Base-by-base conservation (phyloP, 2,113 vertebrate genomes). In the Chrysemys picta region DNA sequence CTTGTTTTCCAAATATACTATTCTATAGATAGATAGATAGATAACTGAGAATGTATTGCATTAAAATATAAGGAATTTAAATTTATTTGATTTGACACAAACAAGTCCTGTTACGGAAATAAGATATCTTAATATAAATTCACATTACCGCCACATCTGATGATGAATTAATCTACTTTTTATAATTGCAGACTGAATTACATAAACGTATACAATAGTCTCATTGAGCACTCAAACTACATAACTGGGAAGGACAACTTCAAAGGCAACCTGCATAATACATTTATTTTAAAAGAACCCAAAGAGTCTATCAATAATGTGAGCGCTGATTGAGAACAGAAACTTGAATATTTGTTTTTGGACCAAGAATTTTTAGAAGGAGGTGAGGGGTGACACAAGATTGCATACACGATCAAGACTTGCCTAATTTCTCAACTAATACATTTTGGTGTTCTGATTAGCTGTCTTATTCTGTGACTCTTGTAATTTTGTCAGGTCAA, bases 401-500 rank as follows among this genome's bases (percentile, higher is more conserved):
- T 93, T 21, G 1, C 2, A 1, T 95, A 93, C 2, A 16, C 95
- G 96, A 96, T 94, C 91, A 94, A 94, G 62, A 49, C 87, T 95
- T 97, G 97, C 85, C 4, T 49, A 86, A 93, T 97, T 98, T 97
- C 89, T 84, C 87, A 97, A 97, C 98, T 98, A 98, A 98, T 99
- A 98, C 98, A 98, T 99, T 98, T 98, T 98, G 98, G 98, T 99
- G 98, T 98, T 98, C 98, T 98, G 98, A 98, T 99, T 98, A 99
- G 98, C 98, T 98, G 97, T 98, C 97, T 96, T 98, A 98, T 98
- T 98, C 98, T 98, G 98, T 98, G 97, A 98, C 98, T 98, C 98
- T 98, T 99, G 98, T 98, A 98, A 98, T 99, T 99, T 98, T 98
- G 98, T 98, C 98, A 98, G 98, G 98, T 98, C 98, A 98, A 98